Base-by-base conservation (phyloP, 2,113 vertebrate genomes). In the Naja naja region DNA sequence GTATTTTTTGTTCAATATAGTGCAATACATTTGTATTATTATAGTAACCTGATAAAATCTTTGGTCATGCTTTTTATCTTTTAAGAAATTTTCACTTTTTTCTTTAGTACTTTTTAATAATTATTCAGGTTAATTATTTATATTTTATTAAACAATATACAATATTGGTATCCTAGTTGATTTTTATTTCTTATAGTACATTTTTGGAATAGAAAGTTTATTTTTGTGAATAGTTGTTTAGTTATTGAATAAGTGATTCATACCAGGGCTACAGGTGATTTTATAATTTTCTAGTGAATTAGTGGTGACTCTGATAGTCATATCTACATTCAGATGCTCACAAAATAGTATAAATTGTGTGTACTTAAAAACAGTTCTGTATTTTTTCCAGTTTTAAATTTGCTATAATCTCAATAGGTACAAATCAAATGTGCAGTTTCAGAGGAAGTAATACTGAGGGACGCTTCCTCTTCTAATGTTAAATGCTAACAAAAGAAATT, bases 1-100 rank as follows among this genome's bases (percentile, higher is more conserved):
- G 85, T 43, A 85, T 92, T 0, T 0, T 39, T 92, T 95, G 93
- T 93, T 56, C 54, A 93, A 1, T 92, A 14, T 89, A 85, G 93
- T 94, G 91, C 91, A 52, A 52, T 52, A 16, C 22, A 91, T 89
- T 25, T 20, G 53, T 5, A 30, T 1, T 90, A 89, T 49, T 52
- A 16, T 55, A 23, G 85, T 92, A 0, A 0, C 47, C 87, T 4
- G 9, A 0, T 54, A 89, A 54, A 14, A 94, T 16, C 60, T 93
- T 64, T 85, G 93, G 18, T 30, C 52, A n/a, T 52, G 18, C 5
- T 45, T 34, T 74, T 10, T 27, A 55, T 39, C 47, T 85, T 34
- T 20, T 6, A 85, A 20, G 5, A 91, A 88, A 89, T 90, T 92
- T 90, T 23, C 45, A 22, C 47, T 90, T 89, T 16, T 16, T 27